Evolutionary conservation across 2,797 vertebrate genomes (phyloP), one percentile per base, ranked within the genome.

Genomic region (Notolabrus celidotus): DNA sequence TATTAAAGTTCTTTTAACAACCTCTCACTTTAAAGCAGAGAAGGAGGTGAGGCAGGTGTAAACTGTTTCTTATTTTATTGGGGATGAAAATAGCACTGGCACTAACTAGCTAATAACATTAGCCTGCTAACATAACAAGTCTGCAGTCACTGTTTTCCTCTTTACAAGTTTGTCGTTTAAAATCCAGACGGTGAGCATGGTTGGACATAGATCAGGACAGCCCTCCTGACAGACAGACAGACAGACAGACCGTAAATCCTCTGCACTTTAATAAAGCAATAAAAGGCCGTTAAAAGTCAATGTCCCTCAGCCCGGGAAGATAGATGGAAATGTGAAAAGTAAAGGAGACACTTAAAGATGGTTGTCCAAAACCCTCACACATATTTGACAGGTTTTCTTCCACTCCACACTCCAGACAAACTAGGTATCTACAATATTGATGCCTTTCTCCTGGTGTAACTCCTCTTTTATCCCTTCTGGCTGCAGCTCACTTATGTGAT

Each of bases 251-350:
- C 53, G 61, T 92, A 91, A 92, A 92, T 92, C 86, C 74, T 42
- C 53, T 62, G 7, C 84, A 75, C 85, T 85, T 85, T 91, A 90
- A 91, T 90, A 91, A 89, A 89, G 84, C 86, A 85, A 88, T 92
- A 89, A 91, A 88, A 74, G 83, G 61, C 83, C 69, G 74, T 91
- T 90, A 89, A 90, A 93, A 88, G 81, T 88, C 85, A 84, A 72
- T 61, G 78, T 92, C 70, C 80, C 74, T 79, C 77, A 67, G 84
- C 74, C 29, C 54, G 31, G 38, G 72, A 86, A 86, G 86, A 89
- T 82, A 74, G 84, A 90, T 89, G 74, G 79, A 86, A 75, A 85
- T 74, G 79, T 80, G 67, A 70, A 80, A 80, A 67, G 76, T 70
- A 88, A 74, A 77, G 51, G 67, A 86, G 79, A 84, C 73, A 82